Evolutionary conservation across 2,797 vertebrate species (phyloP), one percentile per base, ranked within the genome.

Genomic region (Microtus obscurus): DNA sequence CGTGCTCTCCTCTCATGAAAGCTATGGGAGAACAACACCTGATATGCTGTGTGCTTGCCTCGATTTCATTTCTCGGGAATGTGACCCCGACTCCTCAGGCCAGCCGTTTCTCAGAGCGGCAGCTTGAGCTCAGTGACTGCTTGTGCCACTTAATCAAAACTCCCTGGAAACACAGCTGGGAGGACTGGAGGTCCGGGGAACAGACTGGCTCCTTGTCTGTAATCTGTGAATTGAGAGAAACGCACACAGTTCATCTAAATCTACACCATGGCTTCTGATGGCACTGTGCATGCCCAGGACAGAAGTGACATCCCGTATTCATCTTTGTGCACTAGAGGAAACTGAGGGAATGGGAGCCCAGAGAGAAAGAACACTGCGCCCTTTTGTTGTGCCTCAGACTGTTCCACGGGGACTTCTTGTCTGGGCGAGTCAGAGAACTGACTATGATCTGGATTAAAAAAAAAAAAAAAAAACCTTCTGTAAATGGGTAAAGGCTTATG

Each of bases 401-500:
- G 2, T 2, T n/a, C 43, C 43, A 43, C 85, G 48, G 21, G 21
- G 25, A 59, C 90, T 92, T 71, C 83, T 89, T 79, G 25, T 91
- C 76, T 25, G 13, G 61, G 74, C 48, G 93, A 97, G n/a, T 92
- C 61, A 97, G 80, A 95, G 67, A 53, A 94, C 48, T 69, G 51
- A 80, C 76, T 94, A 77, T 59, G 86, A 87, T 71, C 31, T 95
- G 86, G 87, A 87, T 73, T n/a, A 14, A 8, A 85, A 43, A 85
- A 25, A 77, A 48, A 51, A 10, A 74, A 89, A 91, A 59, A 11
- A 40, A 91, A 73, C 45, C 86, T 95, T 89, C 73, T 83, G 67
- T 90, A 92, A 69, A 90, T 1, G 34, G n/a, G 73, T 37, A 82
- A 40, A 69, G 89, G 48, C 90, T 19, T 91, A 92, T 61, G 61